These are phyloP conservation scores for Lasaia peninsularis DNA, from an alignment of 1,140 invertebrate species.

Conservation along the genomic window DNA sequence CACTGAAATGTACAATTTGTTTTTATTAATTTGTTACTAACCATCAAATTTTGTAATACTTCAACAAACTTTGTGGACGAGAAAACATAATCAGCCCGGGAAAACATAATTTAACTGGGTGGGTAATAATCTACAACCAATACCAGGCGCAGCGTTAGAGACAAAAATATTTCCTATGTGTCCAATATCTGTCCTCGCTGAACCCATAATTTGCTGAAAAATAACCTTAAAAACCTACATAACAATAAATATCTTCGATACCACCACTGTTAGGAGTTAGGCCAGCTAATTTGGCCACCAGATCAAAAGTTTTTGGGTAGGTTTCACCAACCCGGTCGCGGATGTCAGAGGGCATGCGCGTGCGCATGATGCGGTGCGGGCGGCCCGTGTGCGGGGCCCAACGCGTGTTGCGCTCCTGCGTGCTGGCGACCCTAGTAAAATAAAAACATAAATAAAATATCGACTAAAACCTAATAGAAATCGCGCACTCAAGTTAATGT, in stretches of 20 bases:
- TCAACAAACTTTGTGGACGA: too few species aligned
- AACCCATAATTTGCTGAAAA: not conserved
- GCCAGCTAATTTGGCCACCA: not conserved
- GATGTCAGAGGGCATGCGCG: slow-evolving; percentile 60
- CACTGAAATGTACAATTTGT: too few species aligned
- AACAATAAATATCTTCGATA: not conserved
- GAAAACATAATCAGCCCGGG: too few species aligned
- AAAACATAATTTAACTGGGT: too few species aligned
- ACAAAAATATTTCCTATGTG: too few species aligned
- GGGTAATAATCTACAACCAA: too few species aligned
- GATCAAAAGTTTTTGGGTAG: not conserved
- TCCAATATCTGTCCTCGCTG: too few species aligned
- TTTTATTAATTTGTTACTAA: too few species aligned
- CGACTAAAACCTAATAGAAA: too few species aligned
- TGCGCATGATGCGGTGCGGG: slow-evolving; percentile 52
- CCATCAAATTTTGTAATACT: too few species aligned
- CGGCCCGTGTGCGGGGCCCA: slow-evolving; percentile 48
- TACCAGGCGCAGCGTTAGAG: too few species aligned
- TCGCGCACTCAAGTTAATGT: too few species aligned
- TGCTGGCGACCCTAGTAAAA: slow-evolving; percentile 53
- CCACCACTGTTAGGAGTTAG: not conserved
- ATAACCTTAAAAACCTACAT: not conserved
- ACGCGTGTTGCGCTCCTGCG: slow-evolving; percentile 44
- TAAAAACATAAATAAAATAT: not conserved
- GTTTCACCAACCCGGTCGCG: slow-evolving; percentile 14